Base-by-base conservation (phyloP, 2,888 invertebrate species). In the Xanthorhoe designata region DNA sequence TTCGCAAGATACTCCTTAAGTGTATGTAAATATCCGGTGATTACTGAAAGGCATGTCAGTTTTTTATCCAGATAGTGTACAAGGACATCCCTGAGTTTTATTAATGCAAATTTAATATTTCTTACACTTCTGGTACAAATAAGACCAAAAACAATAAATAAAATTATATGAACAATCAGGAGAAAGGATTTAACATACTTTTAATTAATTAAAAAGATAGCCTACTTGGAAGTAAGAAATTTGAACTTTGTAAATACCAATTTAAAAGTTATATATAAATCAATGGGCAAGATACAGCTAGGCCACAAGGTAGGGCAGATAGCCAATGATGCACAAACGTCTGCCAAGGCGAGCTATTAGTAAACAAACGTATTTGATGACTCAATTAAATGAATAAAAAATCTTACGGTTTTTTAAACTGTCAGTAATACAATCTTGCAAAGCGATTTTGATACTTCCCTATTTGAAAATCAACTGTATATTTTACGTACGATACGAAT, bases 1-100 rank as follows among this genome's bases (percentile, higher is more conserved):
- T 85, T 79, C 72, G 75, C 79, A 81, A 81, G 78, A 83, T 76
- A 75, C 72, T 73, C 73, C 74, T 75, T 78, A 78, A 70, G 68
- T 68, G 77, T 78, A 81, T 80, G 79, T 64, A 70, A 70, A 67
- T 70, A 67, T 74, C 67, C 70, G 63, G 65, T 62, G 62, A 38
- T 68, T 69, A 66, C 64, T 45, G 56, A 6, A 50, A 61, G 15
- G 42, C 45, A 64, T 63, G 64, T 59, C 29, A 67, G 65, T 66
- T 52, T 67, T 47, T 67, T 66, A 42, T 32, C 10, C 51, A 61
- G 42, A 64, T 57, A 24, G 24, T 51, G 51, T n/a, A 51, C 38
- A 42, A 42, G 38, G 38, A 42, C 38, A 42, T 42, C 38, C 13
- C 0, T 4, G 13, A 13, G 10, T 13, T 13, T 13, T 42, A 42